Base-by-base conservation (phyloP, 1,140 invertebrate species). In the Brachystomella parvula region DNA sequence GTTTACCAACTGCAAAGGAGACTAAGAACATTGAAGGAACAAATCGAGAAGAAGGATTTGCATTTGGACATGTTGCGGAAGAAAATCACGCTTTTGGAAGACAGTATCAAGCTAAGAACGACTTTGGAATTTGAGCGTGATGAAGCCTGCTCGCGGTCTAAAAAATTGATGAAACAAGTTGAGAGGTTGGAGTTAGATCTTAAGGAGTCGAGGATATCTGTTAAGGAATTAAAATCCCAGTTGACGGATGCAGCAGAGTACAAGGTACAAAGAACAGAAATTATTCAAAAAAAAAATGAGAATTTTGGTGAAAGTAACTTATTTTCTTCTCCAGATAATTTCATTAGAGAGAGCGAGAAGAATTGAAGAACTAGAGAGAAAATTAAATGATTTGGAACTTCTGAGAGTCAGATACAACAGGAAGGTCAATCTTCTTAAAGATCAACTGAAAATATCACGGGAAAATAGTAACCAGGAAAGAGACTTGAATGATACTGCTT, bases 11-110 rank as follows among this genome's bases (percentile, higher is more conserved):
- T 92, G 17, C 90, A 92, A 79, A 79, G 89, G 56, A 81, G 88
- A 63, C 85, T 92, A 0, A 83, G 90, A 69, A 87, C 87, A 2
- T 76, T 95, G 1, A 82, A 90, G 21, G 92, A 96, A 75, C 91
- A 95, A 76, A 78, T 95, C 19, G 90, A 94, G 76, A 86, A 91
- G 68, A 87, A 92, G 74, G 92, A 96, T 77, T 81, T 96, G 2
- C 92, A 96, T 76, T 78, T 95, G 73, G 92, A 95, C 79, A 81
- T 96, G 49, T 78, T 96, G 24, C 81, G 92, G 28, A 86, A 91
- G 70, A 96, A 96, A 78, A 76, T 92, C 17, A 71, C 73, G 32
- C 84, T 86, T 63, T 81, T 92, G 0, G 89, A 90, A 76, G 89
- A 90, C 72, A 88, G 90, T 64, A 71, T 73, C 9, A 73, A 73